Evolutionary conservation across 2,113 vertebrate genomes (phyloP).

Genomic region (Amphilophus citrinellus): DNA sequence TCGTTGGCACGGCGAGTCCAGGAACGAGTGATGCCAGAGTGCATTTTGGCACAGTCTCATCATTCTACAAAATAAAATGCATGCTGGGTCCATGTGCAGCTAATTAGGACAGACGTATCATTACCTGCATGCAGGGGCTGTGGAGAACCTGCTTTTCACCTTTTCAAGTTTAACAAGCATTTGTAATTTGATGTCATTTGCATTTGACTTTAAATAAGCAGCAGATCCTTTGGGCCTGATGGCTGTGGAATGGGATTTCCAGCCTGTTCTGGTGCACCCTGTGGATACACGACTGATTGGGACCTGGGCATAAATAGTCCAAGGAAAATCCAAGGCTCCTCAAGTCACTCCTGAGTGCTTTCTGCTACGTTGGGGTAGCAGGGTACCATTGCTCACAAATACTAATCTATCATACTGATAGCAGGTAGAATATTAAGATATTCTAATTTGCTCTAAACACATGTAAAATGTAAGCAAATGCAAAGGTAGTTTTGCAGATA

Average conservation of each 20-base stretch:
- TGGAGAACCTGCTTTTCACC: not conserved
- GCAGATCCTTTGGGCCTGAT: not conserved
- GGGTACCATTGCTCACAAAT: no score
- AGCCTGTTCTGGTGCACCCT: no score
- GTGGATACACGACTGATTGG: not conserved
- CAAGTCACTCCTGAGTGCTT: not conserved
- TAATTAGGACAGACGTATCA: constrained; percentile 1
- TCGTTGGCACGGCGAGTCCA: not conserved
- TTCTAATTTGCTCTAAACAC: not conserved
- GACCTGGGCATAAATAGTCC: not conserved
- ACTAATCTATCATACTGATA: not conserved
- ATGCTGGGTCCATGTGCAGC: not conserved
- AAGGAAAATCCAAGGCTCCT: not conserved
- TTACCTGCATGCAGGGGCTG: not conserved
- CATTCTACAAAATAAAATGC: not conserved
- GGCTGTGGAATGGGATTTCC: not conserved
- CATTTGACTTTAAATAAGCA: not conserved
- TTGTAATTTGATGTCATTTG: not conserved
- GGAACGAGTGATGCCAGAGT: constrained; percentile 6
- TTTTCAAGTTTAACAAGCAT: not conserved
- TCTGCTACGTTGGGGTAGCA: not conserved
- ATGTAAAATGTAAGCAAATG: not conserved
- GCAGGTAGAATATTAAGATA: not conserved
- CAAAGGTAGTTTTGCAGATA: not conserved
- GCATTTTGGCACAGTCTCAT: not conserved